Evolutionary conservation across 2,113 vertebrate species (phyloP), one percentile per base, ranked within the genome.

Genomic region (Thalassarche chlororhynchos): DNA sequence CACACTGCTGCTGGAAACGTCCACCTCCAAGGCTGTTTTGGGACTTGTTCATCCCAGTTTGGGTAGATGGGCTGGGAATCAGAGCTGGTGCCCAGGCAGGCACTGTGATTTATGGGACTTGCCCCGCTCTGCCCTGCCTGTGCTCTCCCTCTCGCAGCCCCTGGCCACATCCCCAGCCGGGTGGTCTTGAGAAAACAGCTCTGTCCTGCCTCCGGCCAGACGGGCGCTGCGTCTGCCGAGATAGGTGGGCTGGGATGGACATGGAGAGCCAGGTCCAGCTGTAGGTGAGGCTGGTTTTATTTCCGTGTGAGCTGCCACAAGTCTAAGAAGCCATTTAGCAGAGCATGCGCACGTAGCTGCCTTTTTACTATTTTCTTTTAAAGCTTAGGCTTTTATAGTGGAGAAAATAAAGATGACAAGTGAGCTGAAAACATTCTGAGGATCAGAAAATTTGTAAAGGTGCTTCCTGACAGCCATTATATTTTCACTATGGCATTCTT

Each of bases 381-480:
- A 93, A 89, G n/a, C 32, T 83, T 72, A 65, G 36, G 21, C 29
- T 95, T 96, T 82, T 78, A 47, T 64, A 49, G 51, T 14, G 15
- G 49, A 69, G n/a, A 62, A 86, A 78, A 58, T 76, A 88, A 74
- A 92, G 49, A 79, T 68, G 85, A 78, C 60, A 81, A 58, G 54
- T 23, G 51, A 93, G 46, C 51, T 77, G 68, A 77, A 82, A 87
- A 84, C 40, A 80, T 83, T 84, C 57, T 55, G 29, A 79, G 61
- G 62, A 88, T 85, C 70, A 85, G 72, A 75, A 96, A 76, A 79
- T 79, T 79, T 90, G 66, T 91, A 51, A 83, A 93, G 60, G 51
- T 86, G 21, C 46, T 80, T 93, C 54, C 62, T 80, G 80, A 77
- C 80, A 92, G 68, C 40, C 31, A 49, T 86, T 89, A 25, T 61